Conservation (phyloP, 2,888 invertebrate species). For the Autographa gamma region DNA sequence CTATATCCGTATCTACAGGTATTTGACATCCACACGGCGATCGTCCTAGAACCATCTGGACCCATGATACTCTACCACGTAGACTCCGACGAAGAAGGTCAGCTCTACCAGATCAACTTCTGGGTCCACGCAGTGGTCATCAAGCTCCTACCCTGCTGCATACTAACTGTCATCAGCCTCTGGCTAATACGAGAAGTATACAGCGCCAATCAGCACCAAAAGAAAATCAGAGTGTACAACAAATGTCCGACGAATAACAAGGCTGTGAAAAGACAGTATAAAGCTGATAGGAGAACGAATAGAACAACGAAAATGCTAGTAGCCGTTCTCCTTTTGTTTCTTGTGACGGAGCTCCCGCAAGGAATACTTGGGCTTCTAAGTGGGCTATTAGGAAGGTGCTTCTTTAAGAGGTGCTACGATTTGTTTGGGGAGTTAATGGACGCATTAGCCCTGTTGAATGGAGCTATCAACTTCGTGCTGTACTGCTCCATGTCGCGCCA, state of each 20-base stretch:
- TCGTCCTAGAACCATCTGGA: constrained; percentile 85
- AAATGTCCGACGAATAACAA: constrained; percentile 81
- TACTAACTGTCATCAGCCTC: constrained; percentile 92
- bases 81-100: constrained; percentile 89
- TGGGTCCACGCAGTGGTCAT: constrained; percentile 95
- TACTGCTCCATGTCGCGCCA: constrained; percentile 98
- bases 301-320: constrained; percentile 97
- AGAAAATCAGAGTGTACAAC: constrained; percentile 87
- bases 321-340: constrained; percentile 95
- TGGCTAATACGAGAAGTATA: constrained; percentile 93
- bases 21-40: constrained; percentile 85
- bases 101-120: constrained; percentile 92
- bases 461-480: constrained; percentile 97
- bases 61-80: constrained; percentile 84
- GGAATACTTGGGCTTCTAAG: constrained; percentile 89
- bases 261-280: constrained; percentile 78
- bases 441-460: constrained; percentile 96
- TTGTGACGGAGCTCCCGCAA: constrained; percentile 96
- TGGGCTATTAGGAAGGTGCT: constrained; percentile 89
- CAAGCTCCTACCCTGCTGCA: constrained; percentile 94
- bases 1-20: constrained; percentile 67
- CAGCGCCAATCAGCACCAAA: constrained; percentile 91
- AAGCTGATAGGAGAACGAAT: constrained; percentile 88
- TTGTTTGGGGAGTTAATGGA: constrained; percentile 96
- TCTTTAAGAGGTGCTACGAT: constrained; percentile 94